These are phyloP conservation scores for Silurus meridionalis DNA, from an alignment of 2,113 vertebrate species.

Conservation along the genomic window DNA sequence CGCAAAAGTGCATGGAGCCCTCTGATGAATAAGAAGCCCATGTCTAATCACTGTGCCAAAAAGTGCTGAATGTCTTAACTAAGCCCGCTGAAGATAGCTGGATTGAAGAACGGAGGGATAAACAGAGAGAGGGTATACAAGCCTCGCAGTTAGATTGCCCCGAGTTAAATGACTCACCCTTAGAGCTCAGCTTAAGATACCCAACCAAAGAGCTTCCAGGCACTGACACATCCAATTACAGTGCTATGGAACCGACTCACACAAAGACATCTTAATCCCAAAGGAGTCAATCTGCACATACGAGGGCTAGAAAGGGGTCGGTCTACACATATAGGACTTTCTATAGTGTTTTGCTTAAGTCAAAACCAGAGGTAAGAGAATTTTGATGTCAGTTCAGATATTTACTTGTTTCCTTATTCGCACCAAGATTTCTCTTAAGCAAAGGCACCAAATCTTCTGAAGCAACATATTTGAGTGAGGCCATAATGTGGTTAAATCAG, in stretches of 20 bases:
- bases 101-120: conserved; percentile 32
- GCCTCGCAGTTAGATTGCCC: conserved; percentile 32
- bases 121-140: conserved; percentile 42
- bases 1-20: conserved; percentile 36
- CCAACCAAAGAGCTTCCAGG: conserved; percentile 48
- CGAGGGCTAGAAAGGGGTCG: conserved; percentile 30
- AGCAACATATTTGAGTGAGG: conserved; percentile 8
- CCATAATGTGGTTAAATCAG: not conserved
- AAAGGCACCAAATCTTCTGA: conserved; percentile 5
- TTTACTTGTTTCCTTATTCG: not conserved
- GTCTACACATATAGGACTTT: conserved; percentile 26
- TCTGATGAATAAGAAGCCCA: conserved; percentile 47
- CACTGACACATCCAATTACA: conserved; percentile 52
- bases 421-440: not conserved
- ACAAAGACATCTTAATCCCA: conserved; percentile 48
- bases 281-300: conserved; percentile 45
- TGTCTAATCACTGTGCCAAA: conserved; percentile 43
- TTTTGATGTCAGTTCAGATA: conserved; percentile 34
- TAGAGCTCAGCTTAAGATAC: conserved; percentile 40
- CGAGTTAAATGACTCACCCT: conserved; percentile 47
- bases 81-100: conserved; percentile 55
- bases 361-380: conserved; percentile 24
- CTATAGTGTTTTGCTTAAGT: conserved; percentile 29
- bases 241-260: conserved; percentile 40
- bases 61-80: conserved; percentile 49